Conservation (phyloP, 2,797 vertebrate genomes). For the Mormyrops attenuatus region DNA sequence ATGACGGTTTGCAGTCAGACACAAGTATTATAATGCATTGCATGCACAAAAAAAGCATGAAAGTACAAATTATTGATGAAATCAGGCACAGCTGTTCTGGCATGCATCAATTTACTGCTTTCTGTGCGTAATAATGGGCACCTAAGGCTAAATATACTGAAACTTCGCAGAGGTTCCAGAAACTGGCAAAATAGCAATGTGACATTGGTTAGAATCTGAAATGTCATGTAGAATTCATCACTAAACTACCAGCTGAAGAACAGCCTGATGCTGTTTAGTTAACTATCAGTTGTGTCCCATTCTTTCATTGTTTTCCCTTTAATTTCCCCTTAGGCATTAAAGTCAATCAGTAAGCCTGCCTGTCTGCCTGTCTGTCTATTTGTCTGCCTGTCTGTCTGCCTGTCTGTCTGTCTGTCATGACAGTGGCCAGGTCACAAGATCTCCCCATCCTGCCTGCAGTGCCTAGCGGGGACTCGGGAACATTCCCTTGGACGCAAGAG, state of each 20-base stretch:
- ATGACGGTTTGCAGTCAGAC: background rate
- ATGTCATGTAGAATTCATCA: background rate
- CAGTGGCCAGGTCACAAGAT: background rate
- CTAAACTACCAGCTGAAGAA: background rate
- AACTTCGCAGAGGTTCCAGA: background rate
- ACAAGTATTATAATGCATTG: background rate
- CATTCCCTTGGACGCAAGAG: background rate
- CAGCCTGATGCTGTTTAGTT: background rate
- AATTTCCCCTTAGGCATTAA: background rate
- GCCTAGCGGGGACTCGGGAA: background rate
- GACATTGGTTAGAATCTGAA: background rate
- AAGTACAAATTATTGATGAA: background rate
- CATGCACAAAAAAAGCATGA: background rate
- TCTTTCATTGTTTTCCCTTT: background rate
- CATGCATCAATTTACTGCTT: background rate
- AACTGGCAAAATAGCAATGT: background rate
- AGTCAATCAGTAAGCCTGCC: background rate
- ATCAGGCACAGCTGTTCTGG: background rate
- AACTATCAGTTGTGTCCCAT: background rate
- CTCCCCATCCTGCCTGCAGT: background rate
- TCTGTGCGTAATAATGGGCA: background rate
- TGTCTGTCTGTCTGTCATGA: background rate
- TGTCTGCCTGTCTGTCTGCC: background rate
- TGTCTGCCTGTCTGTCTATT: background rate
- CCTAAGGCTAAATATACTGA: background rate